phyloP scores from a whole-genome alignment of 30 jellyfish, hydroid and myxozoan species.

The Haliclystus octoradiatus region DNA sequence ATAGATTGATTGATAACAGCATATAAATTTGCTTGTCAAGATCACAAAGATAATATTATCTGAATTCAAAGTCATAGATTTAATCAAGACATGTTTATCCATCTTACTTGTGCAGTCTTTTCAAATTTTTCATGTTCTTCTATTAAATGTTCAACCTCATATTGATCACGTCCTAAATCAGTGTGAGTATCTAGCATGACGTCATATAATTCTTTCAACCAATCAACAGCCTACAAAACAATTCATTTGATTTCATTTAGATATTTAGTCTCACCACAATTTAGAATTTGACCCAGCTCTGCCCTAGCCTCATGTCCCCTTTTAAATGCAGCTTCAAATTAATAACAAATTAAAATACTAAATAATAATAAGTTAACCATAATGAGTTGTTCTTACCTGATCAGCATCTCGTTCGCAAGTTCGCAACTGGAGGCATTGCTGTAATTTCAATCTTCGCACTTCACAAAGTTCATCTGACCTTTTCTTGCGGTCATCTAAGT shows the following conservation, averaged over 20 bases:
- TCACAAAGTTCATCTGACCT: conserved; percentile 64
- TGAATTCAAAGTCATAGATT: too few relatives aligned
- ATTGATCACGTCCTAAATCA: conserved; percentile 41
- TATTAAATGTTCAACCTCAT: conserved; percentile 36
- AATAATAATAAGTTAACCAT: background rate
- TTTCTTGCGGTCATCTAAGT: conserved; percentile 34
- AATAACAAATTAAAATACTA: background rate
- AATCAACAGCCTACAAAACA: conserved; percentile 40
- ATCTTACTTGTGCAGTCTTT: conserved; percentile 43
- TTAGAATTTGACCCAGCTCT: too few relatives aligned
- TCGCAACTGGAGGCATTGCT: conserved; percentile 50
- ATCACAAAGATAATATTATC: too few relatives aligned
- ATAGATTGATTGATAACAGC: too few relatives aligned
- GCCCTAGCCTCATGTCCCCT: too few relatives aligned
- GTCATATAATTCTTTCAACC: conserved; percentile 61
- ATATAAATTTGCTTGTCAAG: too few relatives aligned
- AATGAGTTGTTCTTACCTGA: conserved; percentile 25
- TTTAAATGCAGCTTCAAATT: too few relatives aligned
- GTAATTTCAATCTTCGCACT: conserved; percentile 35
- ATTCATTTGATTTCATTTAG: too few relatives aligned
- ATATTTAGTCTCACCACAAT: too few relatives aligned
- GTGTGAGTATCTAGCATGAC: conserved; percentile 54
- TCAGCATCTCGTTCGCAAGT: conserved; percentile 67
- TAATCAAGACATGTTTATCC: background rate
- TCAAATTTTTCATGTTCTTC: conserved; percentile 51